phyloP scores from a whole-genome alignment of 2,888 invertebrate species.

The Acleris cristana region DNA sequence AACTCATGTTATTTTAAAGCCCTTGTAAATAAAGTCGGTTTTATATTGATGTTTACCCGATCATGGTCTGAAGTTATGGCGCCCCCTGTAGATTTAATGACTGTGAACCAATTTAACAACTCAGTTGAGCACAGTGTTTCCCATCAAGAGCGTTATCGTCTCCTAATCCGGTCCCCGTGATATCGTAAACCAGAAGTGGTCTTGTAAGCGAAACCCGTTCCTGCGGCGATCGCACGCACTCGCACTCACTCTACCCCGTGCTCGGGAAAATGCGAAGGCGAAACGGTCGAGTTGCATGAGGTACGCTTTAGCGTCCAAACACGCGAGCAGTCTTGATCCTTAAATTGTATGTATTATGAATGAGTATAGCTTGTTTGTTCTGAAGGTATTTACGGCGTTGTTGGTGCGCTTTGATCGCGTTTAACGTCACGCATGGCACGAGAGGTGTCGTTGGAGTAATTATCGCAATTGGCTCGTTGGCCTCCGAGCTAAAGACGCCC shows the following conservation, averaged over 20 bases:
- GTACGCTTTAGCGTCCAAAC: conserved; percentile 50
- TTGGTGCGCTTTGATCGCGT: conserved; percentile 52
- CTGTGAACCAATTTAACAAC: conserved; percentile 69
- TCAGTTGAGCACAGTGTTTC: conserved; percentile 73
- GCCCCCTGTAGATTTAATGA: conserved; percentile 67
- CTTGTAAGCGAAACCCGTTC: conserved; percentile 76
- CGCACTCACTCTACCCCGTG: conserved; percentile 42
- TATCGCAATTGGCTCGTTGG: conserved; percentile 82
- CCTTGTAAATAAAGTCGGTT: conserved; percentile 42
- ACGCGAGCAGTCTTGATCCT: conserved; percentile 55
- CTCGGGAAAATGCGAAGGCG: conserved; percentile 68
- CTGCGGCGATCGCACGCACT: conserved; percentile 69
- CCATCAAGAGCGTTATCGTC: conserved; percentile 77
- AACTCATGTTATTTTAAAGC: conserved; percentile 31
- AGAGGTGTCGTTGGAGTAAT: conserved; percentile 81
- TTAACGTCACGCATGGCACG: conserved; percentile 76
- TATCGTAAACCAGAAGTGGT: conserved; percentile 81
- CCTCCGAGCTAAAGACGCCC: conserved; percentile 76
- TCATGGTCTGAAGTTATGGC: conserved; percentile 56
- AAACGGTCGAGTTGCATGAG: conserved; percentile 53
- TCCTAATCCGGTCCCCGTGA: conserved; percentile 78
- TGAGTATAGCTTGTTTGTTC: conserved; percentile 51
- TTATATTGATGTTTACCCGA: conserved; percentile 56
- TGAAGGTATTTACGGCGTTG: conserved; percentile 57
- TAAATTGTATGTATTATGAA: conserved; percentile 48